phyloP scores from a whole-genome alignment of 2,113 vertebrate genomes.

The Hemiprocne comata region DNA sequence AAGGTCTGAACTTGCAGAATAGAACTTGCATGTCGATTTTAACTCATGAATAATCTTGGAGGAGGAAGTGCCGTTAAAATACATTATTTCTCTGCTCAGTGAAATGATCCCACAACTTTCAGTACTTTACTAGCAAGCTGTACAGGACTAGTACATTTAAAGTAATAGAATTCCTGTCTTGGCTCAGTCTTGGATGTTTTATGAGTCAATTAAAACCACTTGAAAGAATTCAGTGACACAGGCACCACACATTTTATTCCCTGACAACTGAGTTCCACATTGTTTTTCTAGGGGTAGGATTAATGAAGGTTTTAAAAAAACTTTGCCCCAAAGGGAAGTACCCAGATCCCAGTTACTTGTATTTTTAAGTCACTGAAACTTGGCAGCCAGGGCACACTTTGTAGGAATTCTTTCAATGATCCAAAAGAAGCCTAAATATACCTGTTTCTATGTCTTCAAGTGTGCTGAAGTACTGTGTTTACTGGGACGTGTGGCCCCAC shows the following conservation, averaged over 20 bases:
- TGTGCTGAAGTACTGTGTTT: not conserved
- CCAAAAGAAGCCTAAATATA: not conserved
- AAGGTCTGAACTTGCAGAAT: not conserved
- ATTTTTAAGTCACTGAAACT: not conserved
- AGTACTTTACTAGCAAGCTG: not conserved
- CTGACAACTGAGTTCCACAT: not conserved
- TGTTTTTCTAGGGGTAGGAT: slow-evolving; percentile 38
- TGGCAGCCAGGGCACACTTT: not conserved
- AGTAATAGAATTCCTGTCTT: slow-evolving; percentile 12
- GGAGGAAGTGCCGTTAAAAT: not conserved
- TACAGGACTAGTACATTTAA: not conserved
- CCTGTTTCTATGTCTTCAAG: not conserved
- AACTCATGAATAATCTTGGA: slow-evolving; percentile 18
- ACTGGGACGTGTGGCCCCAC: not conserved
- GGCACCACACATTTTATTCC: slow-evolving; percentile 31
- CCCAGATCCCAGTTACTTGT: not conserved
- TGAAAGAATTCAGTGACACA: slow-evolving; percentile 43
- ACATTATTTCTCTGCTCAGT: not conserved
- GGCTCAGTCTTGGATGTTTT: slow-evolving; percentile 7
- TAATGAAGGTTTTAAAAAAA: slow-evolving; percentile 19
- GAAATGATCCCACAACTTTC: not conserved
- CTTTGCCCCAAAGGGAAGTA: not conserved
- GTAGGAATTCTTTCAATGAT: not conserved
- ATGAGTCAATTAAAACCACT: slow-evolving; percentile 56
- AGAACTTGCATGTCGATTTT: not conserved